Conservation (phyloP, 2,113 vertebrate species). For the Dinomys branickii region DNA sequence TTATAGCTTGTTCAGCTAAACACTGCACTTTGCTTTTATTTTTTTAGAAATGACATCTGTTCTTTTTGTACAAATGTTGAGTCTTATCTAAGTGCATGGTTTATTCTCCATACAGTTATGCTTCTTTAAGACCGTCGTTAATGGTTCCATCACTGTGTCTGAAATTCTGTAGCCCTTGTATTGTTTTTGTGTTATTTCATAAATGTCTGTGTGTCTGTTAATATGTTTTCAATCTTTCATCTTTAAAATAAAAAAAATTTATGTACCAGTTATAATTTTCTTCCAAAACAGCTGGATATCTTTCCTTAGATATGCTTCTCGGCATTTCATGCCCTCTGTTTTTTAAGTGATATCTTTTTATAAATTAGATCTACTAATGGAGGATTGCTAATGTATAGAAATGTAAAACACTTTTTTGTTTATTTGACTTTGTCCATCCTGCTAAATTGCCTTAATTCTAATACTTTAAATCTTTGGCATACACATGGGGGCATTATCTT, state of each 20-base stretch:
- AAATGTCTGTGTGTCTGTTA: too few relatives aligned
- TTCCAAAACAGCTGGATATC: not conserved
- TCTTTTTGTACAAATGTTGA: not conserved
- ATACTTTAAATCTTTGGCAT: not conserved
- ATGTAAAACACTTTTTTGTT: not conserved
- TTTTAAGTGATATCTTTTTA: slow-evolving; percentile 1
- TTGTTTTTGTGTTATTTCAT: too few relatives aligned
- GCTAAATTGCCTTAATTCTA: not conserved
- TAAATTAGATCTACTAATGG: not conserved
- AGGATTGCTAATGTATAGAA: not conserved
- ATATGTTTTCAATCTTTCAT: too few relatives aligned
- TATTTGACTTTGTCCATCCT: not conserved
- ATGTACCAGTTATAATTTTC: not conserved
- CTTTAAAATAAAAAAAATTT: too few relatives aligned
- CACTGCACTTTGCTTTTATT: not conserved
- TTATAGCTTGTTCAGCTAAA: not conserved
- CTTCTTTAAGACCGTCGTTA: too few relatives aligned
- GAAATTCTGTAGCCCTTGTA: too few relatives aligned
- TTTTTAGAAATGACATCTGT: not conserved
- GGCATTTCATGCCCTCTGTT: not conserved
- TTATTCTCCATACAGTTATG: not conserved
- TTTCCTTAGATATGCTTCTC: not conserved
- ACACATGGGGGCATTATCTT: not conserved
- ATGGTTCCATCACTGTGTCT: too few relatives aligned
- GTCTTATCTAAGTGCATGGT: not conserved